A percentile compares a stretch with the other conserved stretches of the same genome.
Conservation (phyloP, 2,888 invertebrate species). For the Cephalotes varians region DNA sequence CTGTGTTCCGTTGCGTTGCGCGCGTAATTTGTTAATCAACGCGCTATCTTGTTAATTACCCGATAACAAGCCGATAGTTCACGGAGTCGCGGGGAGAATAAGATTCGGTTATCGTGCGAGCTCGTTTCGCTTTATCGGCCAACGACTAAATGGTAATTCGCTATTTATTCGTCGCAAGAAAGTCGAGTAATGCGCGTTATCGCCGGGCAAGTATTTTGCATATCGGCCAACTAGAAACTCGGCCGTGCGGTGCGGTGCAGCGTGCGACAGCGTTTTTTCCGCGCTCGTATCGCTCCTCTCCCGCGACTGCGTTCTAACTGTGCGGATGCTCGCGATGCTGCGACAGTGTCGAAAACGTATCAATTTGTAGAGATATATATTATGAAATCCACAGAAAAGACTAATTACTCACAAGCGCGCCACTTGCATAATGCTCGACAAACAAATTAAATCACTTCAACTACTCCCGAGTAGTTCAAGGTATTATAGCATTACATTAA, state of each 20-base stretch:
- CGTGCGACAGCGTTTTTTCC: constrained; percentile 20
- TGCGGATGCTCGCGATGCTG: background rate
- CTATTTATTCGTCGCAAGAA: constrained; percentile 79
- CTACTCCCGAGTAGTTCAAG: too few species aligned
- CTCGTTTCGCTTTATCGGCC: constrained; percentile 80
- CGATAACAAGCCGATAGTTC: constrained; percentile 72
- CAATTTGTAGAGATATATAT: background rate
- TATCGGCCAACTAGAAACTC: constrained; percentile 66
- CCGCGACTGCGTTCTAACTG: background rate
- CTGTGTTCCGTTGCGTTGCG: background rate
- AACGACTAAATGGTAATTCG: constrained; percentile 80
- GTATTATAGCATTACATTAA: too few species aligned
- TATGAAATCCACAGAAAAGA: background rate
- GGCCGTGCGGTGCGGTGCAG: constrained; percentile 19
- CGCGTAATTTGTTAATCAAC: constrained; percentile 73
- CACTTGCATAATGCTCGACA: background rate
- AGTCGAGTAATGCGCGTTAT: constrained; percentile 75
- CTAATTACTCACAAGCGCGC: background rate
- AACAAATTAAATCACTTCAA: background rate
- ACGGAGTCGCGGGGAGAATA: constrained; percentile 64
- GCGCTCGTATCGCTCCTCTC: constrained; percentile 4
- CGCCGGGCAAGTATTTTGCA: constrained; percentile 65
- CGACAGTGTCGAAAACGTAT: background rate
- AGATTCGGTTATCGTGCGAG: constrained; percentile 80
- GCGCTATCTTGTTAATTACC: constrained; percentile 74